Conservation (phyloP, 2,113 vertebrate species). For the Rallus limicola region DNA sequence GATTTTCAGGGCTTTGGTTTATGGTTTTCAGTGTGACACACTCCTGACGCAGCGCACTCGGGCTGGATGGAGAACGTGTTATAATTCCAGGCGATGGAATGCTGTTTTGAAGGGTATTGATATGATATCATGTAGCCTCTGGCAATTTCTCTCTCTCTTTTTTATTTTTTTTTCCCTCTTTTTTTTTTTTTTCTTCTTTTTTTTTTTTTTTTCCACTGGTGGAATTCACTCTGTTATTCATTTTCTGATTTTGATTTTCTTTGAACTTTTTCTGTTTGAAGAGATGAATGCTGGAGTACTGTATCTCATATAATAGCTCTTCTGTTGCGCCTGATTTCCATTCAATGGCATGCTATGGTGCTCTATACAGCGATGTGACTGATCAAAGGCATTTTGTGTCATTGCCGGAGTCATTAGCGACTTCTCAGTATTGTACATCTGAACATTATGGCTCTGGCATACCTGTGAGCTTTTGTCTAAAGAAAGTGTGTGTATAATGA, state of each 20-base stretch:
- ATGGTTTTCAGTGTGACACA: conserved; percentile 39
- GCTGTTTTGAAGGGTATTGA: conserved; percentile 72
- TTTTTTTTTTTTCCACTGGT: conserved; percentile 17
- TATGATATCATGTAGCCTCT: conserved; percentile 74
- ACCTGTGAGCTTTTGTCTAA: conserved; percentile 57
- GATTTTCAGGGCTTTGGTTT: conserved; percentile 40
- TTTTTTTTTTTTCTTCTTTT: not conserved
- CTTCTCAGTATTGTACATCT: conserved; percentile 33
- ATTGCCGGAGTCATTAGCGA: conserved; percentile 65
- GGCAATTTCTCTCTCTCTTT: conserved; percentile 46
- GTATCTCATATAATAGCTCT: conserved; percentile 75
- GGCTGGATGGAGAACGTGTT: conserved; percentile 58
- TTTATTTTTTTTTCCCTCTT: not conserved
- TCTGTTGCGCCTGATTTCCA: conserved; percentile 78
- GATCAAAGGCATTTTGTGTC: conserved; percentile 73
- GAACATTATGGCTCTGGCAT: conserved; percentile 8
- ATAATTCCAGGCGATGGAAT: conserved; percentile 68
- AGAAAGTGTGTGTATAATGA: not conserved
- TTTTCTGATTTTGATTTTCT: conserved; percentile 75
- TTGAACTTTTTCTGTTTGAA: conserved; percentile 81
- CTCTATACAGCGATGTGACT: conserved; percentile 58
- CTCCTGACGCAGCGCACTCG: conserved; percentile 6
- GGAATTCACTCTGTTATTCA: conserved; percentile 74
- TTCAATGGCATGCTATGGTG: conserved; percentile 65
- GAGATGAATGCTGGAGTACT: conserved; percentile 73